phyloP scores from a whole-genome alignment of 64 coral and sea anemone species.

The Montipora sp. region DNA sequence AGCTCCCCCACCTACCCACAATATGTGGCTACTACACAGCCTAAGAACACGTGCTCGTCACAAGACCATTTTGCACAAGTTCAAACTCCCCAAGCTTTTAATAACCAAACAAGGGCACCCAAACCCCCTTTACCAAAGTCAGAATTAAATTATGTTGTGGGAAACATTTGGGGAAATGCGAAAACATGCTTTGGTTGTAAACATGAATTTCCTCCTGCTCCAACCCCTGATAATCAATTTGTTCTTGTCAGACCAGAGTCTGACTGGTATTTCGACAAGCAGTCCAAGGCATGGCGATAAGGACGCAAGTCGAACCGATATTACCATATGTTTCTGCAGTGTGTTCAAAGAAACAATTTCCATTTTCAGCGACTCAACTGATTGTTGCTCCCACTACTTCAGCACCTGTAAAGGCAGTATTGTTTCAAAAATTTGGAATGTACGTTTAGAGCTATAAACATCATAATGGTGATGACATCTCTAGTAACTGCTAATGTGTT shows the following conservation, averaged over 20 bases:
- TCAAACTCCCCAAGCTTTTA: background rate
- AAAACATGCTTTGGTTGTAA: constrained; percentile 61
- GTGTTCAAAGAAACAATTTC: constrained; percentile 26
- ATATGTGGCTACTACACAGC: no score
- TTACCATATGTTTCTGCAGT: constrained; percentile 53
- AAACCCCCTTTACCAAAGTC: constrained; percentile 50
- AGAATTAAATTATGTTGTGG: constrained; percentile 25
- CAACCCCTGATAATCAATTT: constrained; percentile 59
- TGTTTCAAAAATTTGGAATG: no score
- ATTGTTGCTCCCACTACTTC: no score
- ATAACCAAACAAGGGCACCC: background rate
- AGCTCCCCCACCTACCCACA: background rate
- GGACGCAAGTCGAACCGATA: constrained; percentile 56
- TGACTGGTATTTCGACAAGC: constrained; percentile 5
- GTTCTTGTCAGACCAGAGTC: constrained; percentile 35
- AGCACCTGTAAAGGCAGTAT: no score
- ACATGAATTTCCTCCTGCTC: constrained; percentile 48
- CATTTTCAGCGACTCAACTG: background rate
- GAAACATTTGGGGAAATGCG: constrained; percentile 58
- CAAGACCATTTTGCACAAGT: background rate
- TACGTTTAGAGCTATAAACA: no score
- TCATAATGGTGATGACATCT: no score
- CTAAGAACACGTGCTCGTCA: no score
- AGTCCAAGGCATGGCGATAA: constrained; percentile 44
- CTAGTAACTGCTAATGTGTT: no score